Evolutionary conservation across 2,797 vertebrate genomes (phyloP).

Genomic region (Psittacula derbiana): DNA sequence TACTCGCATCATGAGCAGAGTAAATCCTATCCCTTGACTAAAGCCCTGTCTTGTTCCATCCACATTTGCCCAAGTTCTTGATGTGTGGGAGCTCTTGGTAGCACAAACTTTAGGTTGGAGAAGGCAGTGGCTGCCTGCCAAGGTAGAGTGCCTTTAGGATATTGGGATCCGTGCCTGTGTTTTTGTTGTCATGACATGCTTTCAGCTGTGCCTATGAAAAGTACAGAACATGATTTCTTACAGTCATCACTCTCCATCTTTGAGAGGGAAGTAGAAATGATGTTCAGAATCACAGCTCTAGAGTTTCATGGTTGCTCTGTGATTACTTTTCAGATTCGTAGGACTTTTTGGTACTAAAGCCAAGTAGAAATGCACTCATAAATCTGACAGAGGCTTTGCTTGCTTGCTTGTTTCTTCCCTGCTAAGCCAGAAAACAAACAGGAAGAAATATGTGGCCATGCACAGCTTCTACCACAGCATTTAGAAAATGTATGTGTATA

Average conservation of each 20-base stretch:
- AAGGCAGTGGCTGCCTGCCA: neutral
- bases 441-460: neutral
- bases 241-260: neutral
- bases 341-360: neutral
- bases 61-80: neutral
- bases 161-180: neutral
- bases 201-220: neutral
- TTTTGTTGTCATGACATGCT: neutral
- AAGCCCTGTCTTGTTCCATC: neutral
- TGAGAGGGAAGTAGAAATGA: neutral
- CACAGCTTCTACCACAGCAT: neutral
- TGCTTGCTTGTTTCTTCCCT: neutral
- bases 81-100: neutral
- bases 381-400: neutral
- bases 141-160: neutral
- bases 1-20: neutral
- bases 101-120: neutral
- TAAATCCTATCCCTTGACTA: neutral
- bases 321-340: neutral
- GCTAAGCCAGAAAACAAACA: neutral
- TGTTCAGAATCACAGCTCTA: neutral
- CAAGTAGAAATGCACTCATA: neutral
- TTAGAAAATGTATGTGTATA: neutral
- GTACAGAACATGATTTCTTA: neutral
- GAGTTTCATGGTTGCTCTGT: neutral